Base-by-base conservation (phyloP, 2,797 vertebrate genomes). In the Tiaroga cobitis region DNA sequence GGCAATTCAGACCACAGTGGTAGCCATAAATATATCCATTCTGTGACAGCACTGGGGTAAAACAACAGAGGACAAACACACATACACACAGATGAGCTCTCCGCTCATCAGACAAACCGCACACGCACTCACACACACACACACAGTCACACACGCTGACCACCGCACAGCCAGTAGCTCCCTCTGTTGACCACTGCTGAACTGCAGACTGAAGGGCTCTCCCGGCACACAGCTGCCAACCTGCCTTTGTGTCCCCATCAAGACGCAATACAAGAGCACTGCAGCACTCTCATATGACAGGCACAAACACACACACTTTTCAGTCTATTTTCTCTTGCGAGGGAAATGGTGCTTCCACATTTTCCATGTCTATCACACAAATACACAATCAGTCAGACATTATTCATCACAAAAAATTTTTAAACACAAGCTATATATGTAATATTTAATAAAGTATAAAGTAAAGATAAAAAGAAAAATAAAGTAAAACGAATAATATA, bases 161-260 rank as follows among this genome's bases (percentile, higher is more conserved):
- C 95, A 97, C 96, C 95, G 95, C 93, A 97, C 96, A 97, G 92
- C 91, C 96, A 90, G 94, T 94, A 96, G 95, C 96, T 96, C 98
- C 98, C 97, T 99, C 98, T 99, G 93, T 98, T 97, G 97, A 96
- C 93, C 92, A 89, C 54, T 87, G 85, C 81, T 93, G 95, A 96
- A 96, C 92, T 96, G 93, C 96, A 96, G 87, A 56, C 83, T 86
- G 77, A 81, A 80, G 39, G 79, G 46, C 18, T 68, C 46, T 78
- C 76, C 79, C 54, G 18, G 74, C 75, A 75, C 78, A 83, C 75
- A 83, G 51, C 49, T 83, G 72, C 84, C 69, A 61, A 74, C 59
- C 69, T 86, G 87, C 82, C 78, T 80, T 78, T 80, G 85, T 87
- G 34, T 85, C 56, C 86, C 65, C 32, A 39, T 84, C 82, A 77